Evolutionary conservation across 1,140 invertebrate genomes (phyloP).

Genomic region (Drosophila eugracilis): DNA sequence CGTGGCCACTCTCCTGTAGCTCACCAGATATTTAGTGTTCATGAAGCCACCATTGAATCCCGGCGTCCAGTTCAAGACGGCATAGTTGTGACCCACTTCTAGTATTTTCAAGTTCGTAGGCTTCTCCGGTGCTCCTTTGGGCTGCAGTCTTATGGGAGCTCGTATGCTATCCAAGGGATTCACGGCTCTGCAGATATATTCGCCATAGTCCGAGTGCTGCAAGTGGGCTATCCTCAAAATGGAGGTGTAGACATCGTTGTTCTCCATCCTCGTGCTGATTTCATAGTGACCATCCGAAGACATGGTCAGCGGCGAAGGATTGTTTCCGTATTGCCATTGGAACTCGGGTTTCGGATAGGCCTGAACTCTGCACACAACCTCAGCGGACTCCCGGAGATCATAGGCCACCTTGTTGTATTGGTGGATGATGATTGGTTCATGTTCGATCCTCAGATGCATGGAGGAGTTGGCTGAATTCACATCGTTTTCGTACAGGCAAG

Average conservation of each 20-base stretch:
- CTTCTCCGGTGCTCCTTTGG: conserved; percentile 92
- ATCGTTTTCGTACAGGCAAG: conserved; percentile 95
- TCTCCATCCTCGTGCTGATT: conserved; percentile 91
- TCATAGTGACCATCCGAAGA: conserved; percentile 93
- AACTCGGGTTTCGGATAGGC: conserved; percentile 96
- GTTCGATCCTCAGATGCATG: conserved; percentile 95
- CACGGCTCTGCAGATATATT: conserved; percentile 93
- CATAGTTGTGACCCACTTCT: conserved; percentile 90
- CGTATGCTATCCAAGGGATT: conserved; percentile 91
- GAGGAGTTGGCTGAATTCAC: conserved; percentile 93
- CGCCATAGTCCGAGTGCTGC: conserved; percentile 92
- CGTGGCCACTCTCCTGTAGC: conserved; percentile 88
- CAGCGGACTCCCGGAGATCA: conserved; percentile 92
- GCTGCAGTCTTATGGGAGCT: conserved; percentile 91
- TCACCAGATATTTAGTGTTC: conserved; percentile 93
- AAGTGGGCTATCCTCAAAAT: conserved; percentile 91
- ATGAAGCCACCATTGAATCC: conserved; percentile 95
- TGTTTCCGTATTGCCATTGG: conserved; percentile 93
- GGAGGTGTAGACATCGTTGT: conserved; percentile 94
- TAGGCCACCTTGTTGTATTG: conserved; percentile 95
- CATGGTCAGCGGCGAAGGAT: conserved; percentile 89
- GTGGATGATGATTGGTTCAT: conserved; percentile 93
- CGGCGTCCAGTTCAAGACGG: conserved; percentile 92
- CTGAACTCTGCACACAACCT: conserved; percentile 94
- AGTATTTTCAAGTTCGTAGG: conserved; percentile 89